phyloP scores from a whole-genome alignment of 2,888 invertebrate genomes.

The Sabatieria punctata region DNA sequence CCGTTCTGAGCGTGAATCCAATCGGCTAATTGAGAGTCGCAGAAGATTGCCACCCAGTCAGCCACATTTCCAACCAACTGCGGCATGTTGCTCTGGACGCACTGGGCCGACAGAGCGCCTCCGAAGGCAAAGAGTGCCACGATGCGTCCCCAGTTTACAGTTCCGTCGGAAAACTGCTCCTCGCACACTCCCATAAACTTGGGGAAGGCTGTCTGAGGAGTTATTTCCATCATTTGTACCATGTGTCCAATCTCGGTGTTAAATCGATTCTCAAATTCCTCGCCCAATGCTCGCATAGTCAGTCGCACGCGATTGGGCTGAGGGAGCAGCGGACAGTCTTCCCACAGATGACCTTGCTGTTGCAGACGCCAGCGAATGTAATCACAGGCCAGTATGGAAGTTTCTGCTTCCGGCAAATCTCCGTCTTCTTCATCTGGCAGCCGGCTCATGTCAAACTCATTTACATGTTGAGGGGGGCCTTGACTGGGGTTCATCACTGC shows the following conservation, averaged over 20 bases:
- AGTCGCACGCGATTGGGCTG: slow-evolving; percentile 17
- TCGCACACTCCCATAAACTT: slow-evolving; percentile 34
- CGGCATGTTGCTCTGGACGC: slow-evolving; percentile 29
- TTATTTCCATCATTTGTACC: slow-evolving; percentile 27
- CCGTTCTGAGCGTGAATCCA: slow-evolving; percentile 35
- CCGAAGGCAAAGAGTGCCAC: slow-evolving; percentile 36
- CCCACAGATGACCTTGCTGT: neutral
- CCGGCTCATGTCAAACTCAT: no score
- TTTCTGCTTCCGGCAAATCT: neutral
- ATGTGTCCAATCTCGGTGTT: slow-evolving; percentile 28
- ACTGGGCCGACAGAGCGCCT: slow-evolving; percentile 32
- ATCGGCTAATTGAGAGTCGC: slow-evolving; percentile 28
- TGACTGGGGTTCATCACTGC: no score
- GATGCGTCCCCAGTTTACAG: slow-evolving; percentile 34
- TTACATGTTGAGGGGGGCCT: no score
- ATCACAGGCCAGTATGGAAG: neutral
- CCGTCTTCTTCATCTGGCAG: no score
- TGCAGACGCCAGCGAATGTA: neutral
- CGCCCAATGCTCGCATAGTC: slow-evolving; percentile 27
- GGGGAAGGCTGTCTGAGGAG: slow-evolving; percentile 23
- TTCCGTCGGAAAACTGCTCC: no score
- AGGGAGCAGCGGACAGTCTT: neutral
- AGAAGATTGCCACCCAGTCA: slow-evolving; percentile 33
- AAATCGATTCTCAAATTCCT: slow-evolving; percentile 31
- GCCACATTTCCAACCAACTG: slow-evolving; percentile 32